Base-by-base conservation (phyloP, 1,140 invertebrate genomes). In the Zeugodacus cucurbitae region DNA sequence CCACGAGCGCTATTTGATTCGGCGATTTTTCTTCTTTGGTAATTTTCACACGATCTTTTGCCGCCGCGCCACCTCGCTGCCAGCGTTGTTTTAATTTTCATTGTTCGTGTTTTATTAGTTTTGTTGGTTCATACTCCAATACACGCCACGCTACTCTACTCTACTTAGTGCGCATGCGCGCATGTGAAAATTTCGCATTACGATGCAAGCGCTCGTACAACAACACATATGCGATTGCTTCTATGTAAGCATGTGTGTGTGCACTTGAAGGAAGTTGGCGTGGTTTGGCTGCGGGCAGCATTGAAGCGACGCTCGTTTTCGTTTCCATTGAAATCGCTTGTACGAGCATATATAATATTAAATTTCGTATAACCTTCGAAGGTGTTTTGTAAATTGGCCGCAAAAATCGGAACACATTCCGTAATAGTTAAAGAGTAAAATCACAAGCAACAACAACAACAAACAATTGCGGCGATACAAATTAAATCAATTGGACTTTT, bases 311-410 rank as follows among this genome's bases (percentile, higher is more conserved):
- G 74, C 34, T 48, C 67, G 34, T 74, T 74, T 74, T 74, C 34
- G 74, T 17, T 48, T 82, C 41, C 74, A 82, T 48, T 82, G 74
- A 82, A 82, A 82, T 82, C 74, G 44, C n/a, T n/a, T n/a, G n/a
- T n/a, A n/a, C n/a, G n/a, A n/a, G 74, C 48, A 26, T 82, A 54
- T 82, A n/a, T n/a, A n/a, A n/a, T n/a, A 82, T 82, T 82, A 41
- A 82, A 82, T 82, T 82, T 82, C 74, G 44, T 3, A 82, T 82
- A 82, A 82, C 74, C 74, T 82, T 82, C 41, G 74, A 82, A 82
- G 74, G 41, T 82, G 74, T 82, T 82, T 82, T 82, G 74, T 82
- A 82, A 82, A 82, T 82, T 82, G 41, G 37, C 37, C 74, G 74
- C 74, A 82, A 82, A 74, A 44, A 44, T 22, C 32, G 67, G 32